Evolutionary conservation across 2,888 invertebrate species (phyloP).

Genomic region (Syrista parreyssii): DNA sequence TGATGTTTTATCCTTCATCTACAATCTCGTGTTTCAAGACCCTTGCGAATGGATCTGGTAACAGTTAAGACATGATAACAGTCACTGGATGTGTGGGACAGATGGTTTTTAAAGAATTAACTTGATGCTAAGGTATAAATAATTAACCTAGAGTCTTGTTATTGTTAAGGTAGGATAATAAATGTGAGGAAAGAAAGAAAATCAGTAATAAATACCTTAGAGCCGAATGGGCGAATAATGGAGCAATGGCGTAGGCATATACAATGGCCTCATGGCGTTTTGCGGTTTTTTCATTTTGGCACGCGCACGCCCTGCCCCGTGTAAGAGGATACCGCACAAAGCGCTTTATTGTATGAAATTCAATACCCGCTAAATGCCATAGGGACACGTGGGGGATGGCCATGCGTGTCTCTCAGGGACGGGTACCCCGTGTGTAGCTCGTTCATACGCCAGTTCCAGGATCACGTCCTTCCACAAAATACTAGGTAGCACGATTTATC

Average conservation of each 20-base stretch:
- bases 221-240: background rate
- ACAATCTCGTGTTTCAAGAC: background rate
- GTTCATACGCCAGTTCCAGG: background rate
- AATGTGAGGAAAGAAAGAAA: background rate
- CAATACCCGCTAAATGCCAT: conserved; percentile 59
- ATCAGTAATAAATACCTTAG: background rate
- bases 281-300: conserved; percentile 62
- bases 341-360: conserved; percentile 63
- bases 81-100: background rate
- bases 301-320: conserved; percentile 50
- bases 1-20: background rate
- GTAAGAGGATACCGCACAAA: conserved; percentile 64
- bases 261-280: conserved; percentile 44
- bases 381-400: conserved; percentile 13
- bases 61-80: background rate
- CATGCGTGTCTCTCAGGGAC: background rate
- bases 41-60: background rate
- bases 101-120: background rate
- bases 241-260: conserved; percentile 17
- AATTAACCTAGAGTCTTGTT: too few species aligned
- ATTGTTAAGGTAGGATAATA: background rate
- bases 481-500: background rate
- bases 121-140: background rate
- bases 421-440: background rate
- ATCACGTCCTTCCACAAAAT: background rate